phyloP scores from a whole-genome alignment of 2,113 vertebrate genomes.

The Lepisosteus oculatus region DNA sequence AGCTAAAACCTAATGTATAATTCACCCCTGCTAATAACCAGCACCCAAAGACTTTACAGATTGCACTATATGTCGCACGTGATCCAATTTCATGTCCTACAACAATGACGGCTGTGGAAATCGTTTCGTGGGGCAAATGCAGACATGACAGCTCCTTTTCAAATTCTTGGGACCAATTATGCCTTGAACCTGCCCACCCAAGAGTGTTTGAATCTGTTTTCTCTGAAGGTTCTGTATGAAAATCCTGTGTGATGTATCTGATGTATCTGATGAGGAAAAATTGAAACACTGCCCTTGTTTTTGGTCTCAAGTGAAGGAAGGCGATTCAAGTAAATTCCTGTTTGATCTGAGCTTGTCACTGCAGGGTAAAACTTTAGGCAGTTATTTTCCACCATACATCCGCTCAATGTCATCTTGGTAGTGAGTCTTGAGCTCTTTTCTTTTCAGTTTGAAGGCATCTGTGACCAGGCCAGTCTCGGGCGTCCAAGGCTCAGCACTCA shows the following conservation, averaged over 20 bases:
- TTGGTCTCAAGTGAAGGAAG: conserved; percentile 57
- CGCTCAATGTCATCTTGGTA: conserved; percentile 87
- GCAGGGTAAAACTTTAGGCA: conserved; percentile 21
- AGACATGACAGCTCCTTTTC: neutral
- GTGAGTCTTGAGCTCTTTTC: conserved; percentile 83
- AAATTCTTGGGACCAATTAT: neutral
- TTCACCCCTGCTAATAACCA: neutral
- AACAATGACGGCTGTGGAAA: neutral
- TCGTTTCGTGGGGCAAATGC: neutral
- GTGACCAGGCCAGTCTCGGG: conserved; percentile 93
- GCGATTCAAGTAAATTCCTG: conserved; percentile 70
- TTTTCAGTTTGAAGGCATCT: conserved; percentile 93
- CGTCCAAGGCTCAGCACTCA: conserved; percentile 90
- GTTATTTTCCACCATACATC: conserved; percentile 82
- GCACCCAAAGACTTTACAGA: conserved; percentile 24
- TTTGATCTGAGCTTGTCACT: conserved; percentile 61
- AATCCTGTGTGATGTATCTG: no score
- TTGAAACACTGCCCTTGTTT: conserved; percentile 18
- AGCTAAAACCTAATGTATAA: neutral
- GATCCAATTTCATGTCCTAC: conserved; percentile 47
- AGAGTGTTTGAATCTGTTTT: neutral
- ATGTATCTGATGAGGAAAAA: conserved; percentile 33
- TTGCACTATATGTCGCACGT: conserved; percentile 6
- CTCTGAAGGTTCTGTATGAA: no score
- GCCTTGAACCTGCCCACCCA: neutral